Evolutionary conservation across 2,888 invertebrate genomes (phyloP).

Genomic region (Campoletis raptor): DNA sequence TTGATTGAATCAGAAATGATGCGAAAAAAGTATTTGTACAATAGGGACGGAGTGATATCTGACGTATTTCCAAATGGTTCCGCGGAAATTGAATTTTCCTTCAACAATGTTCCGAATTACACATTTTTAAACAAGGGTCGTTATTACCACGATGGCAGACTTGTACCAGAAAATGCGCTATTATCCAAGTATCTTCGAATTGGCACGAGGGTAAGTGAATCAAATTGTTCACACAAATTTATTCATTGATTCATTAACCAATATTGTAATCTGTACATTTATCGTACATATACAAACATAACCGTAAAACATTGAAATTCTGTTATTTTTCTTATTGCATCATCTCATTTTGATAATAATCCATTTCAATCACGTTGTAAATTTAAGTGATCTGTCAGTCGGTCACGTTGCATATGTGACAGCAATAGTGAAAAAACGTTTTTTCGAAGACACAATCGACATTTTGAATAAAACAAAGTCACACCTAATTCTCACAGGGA

Average conservation of each 20-base stretch:
- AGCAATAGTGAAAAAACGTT: too few relatives aligned
- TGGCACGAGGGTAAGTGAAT: slow-evolving; percentile 63
- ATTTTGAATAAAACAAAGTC: too few relatives aligned
- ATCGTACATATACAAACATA: background rate
- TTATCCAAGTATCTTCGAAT: slow-evolving; percentile 64
- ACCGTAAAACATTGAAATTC: background rate
- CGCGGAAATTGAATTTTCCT: slow-evolving; percentile 69
- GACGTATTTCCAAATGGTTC: slow-evolving; percentile 47
- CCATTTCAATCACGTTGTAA: background rate
- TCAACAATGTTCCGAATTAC: slow-evolving; percentile 56
- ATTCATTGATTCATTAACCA: background rate
- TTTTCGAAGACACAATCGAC: too few relatives aligned
- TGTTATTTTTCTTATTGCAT: background rate
- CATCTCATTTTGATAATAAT: background rate
- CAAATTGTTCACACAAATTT: background rate
- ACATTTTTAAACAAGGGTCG: slow-evolving; percentile 67
- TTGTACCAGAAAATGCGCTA: slow-evolving; percentile 51
- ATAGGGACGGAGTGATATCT: slow-evolving; percentile 62
- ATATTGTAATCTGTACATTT: background rate
- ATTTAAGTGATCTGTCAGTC: background rate
- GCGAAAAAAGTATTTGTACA: slow-evolving; percentile 56
- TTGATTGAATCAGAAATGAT: slow-evolving; percentile 35
- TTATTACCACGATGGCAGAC: slow-evolving; percentile 71
- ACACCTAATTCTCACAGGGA: too few relatives aligned
- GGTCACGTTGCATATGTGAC: background rate